Evolutionary conservation across 2,888 invertebrate species (phyloP).

Genomic region (Trissolcus japonicus): DNA sequence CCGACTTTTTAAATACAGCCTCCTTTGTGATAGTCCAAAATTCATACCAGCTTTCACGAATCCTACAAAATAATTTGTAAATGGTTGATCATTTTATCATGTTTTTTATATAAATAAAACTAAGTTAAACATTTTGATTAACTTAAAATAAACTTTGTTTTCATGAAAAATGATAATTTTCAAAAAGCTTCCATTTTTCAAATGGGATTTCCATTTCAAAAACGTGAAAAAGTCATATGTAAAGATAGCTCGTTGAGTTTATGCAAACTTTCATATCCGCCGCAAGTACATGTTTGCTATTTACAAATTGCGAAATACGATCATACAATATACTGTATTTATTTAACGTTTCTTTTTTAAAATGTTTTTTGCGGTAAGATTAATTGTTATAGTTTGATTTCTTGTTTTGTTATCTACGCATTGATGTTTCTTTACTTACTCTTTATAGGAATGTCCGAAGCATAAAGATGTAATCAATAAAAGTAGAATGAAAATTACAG

Average conservation of each 20-base stretch:
- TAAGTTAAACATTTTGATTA: neutral
- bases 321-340: neutral
- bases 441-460: constrained; percentile 66
- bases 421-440: constrained; percentile 64
- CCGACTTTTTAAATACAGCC: constrained; percentile 44
- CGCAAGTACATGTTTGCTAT: neutral
- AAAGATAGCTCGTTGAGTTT: constrained; percentile 22
- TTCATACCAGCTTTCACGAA: constrained; percentile 61
- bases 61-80: constrained; percentile 47
- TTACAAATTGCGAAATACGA: constrained; percentile 6
- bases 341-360: neutral
- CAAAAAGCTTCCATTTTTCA: neutral
- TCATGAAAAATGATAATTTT: neutral
- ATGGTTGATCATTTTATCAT: too few species aligned
- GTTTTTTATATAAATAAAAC: too few species aligned
- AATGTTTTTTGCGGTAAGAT: neutral
- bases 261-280: constrained; percentile 27
- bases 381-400: neutral
- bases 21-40: constrained; percentile 61
- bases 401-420: neutral
- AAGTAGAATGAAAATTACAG: constrained; percentile 61
- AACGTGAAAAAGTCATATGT: constrained; percentile 15
- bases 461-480: constrained; percentile 62
- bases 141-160: neutral
- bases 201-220: neutral